A percentile compares a stretch with the other conserved stretches of the same genome.
phyloP scores from a whole-genome alignment of 2,113 vertebrate species.

The Acrocephalus kingi region DNA sequence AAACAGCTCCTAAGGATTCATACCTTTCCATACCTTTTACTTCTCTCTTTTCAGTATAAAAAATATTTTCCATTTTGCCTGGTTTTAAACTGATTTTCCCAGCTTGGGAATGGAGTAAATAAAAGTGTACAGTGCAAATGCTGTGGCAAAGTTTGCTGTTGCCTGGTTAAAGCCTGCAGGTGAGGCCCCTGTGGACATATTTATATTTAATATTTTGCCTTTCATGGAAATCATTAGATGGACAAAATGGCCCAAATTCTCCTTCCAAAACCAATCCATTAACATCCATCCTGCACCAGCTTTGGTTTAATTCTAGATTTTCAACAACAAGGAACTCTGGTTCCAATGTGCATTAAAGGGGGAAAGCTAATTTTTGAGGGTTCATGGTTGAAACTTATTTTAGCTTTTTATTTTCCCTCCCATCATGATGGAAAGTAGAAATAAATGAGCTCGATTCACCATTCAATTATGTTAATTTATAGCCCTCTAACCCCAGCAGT shows the following conservation, averaged over 20 bases:
- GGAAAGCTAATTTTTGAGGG: neutral
- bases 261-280: constrained; percentile 5
- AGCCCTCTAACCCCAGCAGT: constrained; percentile 33
- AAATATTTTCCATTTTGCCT: neutral
- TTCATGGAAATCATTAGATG: neutral
- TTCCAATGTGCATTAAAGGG: neutral
- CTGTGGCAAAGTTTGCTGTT: neutral
- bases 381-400: neutral
- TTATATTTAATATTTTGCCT: neutral
- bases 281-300: neutral
- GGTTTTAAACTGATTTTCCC: neutral
- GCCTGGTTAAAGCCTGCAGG: neutral
- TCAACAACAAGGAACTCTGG: neutral
- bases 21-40: neutral
- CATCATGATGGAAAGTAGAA: neutral
- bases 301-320: constrained; percentile 30
- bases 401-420: constrained; percentile 13
- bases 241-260: neutral
- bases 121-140: neutral
- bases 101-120: neutral
- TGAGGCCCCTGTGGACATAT: neutral
- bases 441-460: constrained; percentile 34
- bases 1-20: neutral
- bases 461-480: constrained; percentile 51
- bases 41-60: neutral